Conservation (phyloP, 2,888 invertebrate genomes). For the Melinaea marsaeus region DNA sequence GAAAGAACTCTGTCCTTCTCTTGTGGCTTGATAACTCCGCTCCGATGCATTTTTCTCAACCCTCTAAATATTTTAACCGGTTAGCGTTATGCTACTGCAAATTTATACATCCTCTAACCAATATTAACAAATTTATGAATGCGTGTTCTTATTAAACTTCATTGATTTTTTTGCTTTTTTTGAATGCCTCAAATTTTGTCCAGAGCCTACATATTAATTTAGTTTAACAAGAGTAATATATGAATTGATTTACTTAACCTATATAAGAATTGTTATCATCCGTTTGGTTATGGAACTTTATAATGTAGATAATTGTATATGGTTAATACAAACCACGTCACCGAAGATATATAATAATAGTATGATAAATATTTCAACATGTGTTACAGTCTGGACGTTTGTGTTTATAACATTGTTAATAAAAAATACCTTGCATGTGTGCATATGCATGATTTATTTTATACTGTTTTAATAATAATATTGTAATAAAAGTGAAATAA, state of each 20-base stretch:
- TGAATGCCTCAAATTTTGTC: conserved; percentile 21
- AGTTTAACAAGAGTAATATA: conserved; percentile 17
- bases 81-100: conserved; percentile 44
- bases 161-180: not conserved
- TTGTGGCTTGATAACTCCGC: conserved; percentile 50
- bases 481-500: conserved; percentile 14
- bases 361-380: too few relatives aligned
- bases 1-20: conserved; percentile 60
- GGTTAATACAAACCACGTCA: not conserved
- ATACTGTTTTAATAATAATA: conserved; percentile 49
- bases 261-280: conserved; percentile 6
- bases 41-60: conserved; percentile 51
- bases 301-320: conserved; percentile 7
- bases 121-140: conserved; percentile 35
- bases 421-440: conserved; percentile 53
- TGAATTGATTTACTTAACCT: conserved; percentile 1
- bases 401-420: conserved; percentile 54
- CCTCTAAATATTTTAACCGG: conserved; percentile 36
- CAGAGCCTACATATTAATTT: conserved; percentile 27
- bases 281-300: conserved; percentile 45
- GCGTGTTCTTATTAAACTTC: conserved; percentile 27
- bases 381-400: conserved; percentile 37
- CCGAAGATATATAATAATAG: not conserved
- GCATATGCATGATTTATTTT: conserved; percentile 63
- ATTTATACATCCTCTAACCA: conserved; percentile 14